Percentiles rank a stretch among this genome's conserved stretches.
Evolutionary conservation across 2,797 vertebrate genomes (phyloP).

Genomic region (Myotis vivesi): DNA sequence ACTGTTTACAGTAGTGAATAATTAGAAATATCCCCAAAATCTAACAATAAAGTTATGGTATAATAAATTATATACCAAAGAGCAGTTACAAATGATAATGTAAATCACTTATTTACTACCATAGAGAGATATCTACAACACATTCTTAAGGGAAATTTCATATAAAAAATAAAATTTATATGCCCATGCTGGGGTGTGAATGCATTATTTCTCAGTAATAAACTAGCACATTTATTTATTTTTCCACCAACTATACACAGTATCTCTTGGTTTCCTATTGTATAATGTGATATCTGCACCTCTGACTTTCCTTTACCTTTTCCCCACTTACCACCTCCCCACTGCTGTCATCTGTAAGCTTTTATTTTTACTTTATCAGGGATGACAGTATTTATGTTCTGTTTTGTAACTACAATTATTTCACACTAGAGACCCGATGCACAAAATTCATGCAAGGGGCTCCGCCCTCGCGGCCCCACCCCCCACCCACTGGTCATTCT

Average conservation of each 20-base stretch:
- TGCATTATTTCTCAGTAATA: conserved; percentile 4
- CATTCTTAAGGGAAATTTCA: background rate
- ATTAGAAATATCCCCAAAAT: background rate
- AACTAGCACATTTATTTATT: background rate
- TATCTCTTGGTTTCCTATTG: background rate
- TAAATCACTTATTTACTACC: background rate
- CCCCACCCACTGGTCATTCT: too few relatives aligned
- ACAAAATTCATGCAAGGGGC: too few relatives aligned
- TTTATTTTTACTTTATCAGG: background rate
- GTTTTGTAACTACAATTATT: background rate
- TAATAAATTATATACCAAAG: background rate
- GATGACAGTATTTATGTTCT: background rate
- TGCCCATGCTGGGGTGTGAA: background rate
- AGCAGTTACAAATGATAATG: background rate
- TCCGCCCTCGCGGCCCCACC: too few relatives aligned
- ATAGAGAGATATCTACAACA: background rate
- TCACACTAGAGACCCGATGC: background rate
- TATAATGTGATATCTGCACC: background rate
- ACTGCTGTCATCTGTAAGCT: background rate
- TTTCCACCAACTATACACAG: background rate
- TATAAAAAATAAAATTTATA: background rate
- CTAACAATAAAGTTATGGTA: background rate
- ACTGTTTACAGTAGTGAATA: background rate
- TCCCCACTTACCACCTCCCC: background rate
- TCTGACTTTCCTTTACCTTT: background rate